A percentile compares a stretch with the other conserved stretches of the same genome.
phyloP scores from a whole-genome alignment of 1,140 invertebrate species.

The Copidosoma floridanum region DNA sequence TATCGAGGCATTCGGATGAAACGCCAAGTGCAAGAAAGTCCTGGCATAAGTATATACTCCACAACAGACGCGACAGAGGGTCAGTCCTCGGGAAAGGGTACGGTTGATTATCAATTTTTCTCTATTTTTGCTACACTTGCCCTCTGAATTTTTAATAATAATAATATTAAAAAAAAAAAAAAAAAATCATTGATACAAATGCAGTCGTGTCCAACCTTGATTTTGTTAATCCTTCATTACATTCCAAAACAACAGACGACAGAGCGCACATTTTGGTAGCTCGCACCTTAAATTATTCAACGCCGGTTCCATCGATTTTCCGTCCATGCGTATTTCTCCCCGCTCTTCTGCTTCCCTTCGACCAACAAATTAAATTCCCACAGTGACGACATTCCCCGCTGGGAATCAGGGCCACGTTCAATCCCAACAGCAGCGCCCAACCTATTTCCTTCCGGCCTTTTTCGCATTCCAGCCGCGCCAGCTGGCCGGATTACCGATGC shows the following conservation, averaged over 20 bases:
- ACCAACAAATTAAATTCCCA: slow-evolving; percentile 6
- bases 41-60: slow-evolving; percentile 1
- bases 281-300: too few relatives aligned
- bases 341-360: too few relatives aligned
- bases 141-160: neutral
- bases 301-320: too few relatives aligned
- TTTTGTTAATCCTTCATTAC: too few relatives aligned
- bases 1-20: neutral
- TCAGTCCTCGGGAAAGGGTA: too few relatives aligned
- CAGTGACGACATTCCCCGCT: neutral
- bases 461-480: neutral
- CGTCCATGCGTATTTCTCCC: too few relatives aligned
- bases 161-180: too few relatives aligned
- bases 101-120: too few relatives aligned
- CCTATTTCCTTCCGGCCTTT: neutral
- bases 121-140: neutral
- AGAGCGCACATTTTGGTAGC: too few relatives aligned
- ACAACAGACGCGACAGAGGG: slow-evolving; percentile 30
- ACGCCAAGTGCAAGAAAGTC: neutral
- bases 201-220: too few relatives aligned
- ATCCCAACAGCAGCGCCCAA: neutral
- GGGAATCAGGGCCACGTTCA: neutral
- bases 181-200: too few relatives aligned
- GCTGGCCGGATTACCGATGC: neutral
- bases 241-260: too few relatives aligned